Evolutionary conservation across 2,888 invertebrate species (phyloP).

Genomic region (Leucophora obtusa): DNA sequence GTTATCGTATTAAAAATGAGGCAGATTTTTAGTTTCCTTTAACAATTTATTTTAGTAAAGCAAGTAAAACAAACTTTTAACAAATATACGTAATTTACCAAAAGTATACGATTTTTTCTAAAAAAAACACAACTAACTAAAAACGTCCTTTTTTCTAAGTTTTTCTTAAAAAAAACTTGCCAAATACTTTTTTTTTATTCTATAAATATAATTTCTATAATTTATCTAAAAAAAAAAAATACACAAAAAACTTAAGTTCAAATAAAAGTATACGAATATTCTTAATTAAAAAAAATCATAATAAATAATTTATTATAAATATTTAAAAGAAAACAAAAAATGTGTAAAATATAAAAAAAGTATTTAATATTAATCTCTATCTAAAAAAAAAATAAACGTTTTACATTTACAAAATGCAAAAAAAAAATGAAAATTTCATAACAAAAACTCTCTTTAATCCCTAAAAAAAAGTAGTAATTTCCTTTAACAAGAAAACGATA

Average conservation of each 20-base stretch:
- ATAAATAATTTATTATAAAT: conserved; percentile 64
- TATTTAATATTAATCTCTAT: conserved; percentile 51
- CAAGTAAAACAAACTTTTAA: conserved; percentile 34
- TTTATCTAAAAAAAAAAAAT: conserved; percentile 54
- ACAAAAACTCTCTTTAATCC: conserved; percentile 19
- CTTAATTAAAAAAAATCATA: conserved; percentile 65
- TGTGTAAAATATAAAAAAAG: conserved; percentile 61
- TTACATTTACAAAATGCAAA: conserved; percentile 58
- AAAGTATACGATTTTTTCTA: conserved; percentile 67
- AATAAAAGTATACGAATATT: conserved; percentile 79
- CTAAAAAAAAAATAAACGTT: conserved; percentile 42
- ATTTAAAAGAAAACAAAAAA: conserved; percentile 64
- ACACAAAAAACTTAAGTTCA: conserved; percentile 78
- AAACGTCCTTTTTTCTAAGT: conserved; percentile 61
- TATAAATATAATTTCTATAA: conserved; percentile 29
- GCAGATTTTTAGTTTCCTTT: conserved; percentile 72
- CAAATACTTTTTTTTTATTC: conserved; percentile 63
- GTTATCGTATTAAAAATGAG: conserved; percentile 76
- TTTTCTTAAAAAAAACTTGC: conserved; percentile 62
- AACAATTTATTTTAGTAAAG: conserved; percentile 16
- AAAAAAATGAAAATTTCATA: conserved; percentile 13
- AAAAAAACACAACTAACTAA: conserved; percentile 41
- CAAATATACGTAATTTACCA: conserved; percentile 59
- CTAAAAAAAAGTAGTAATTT: conserved; percentile 45
- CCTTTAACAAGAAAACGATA: conserved; percentile 67